These are phyloP conservation scores for Leptinotarsa lineolata DNA, from an alignment of 1,140 invertebrate species.

Conservation along the genomic window DNA sequence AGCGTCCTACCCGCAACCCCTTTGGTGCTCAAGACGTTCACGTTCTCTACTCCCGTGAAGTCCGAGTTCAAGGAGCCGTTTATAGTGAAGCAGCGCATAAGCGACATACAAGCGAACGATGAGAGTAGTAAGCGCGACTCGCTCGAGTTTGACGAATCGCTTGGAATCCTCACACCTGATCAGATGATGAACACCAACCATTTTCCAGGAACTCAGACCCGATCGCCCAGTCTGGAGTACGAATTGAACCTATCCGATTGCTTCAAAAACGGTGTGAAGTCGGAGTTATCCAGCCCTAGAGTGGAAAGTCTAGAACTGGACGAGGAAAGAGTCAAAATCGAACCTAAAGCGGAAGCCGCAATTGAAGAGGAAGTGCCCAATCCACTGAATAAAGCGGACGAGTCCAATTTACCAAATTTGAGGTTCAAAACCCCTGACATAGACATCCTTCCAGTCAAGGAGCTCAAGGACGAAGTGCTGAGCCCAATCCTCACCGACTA, in stretches of 20 bases:
- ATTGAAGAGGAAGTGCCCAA: background rate
- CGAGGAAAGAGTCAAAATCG: background rate
- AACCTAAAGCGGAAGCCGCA: background rate
- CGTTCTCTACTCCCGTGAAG: constrained; percentile 2
- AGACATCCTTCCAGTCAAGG: background rate
- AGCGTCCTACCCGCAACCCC: background rate
- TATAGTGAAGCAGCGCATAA: constrained; percentile 21
- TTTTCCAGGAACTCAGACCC: constrained; percentile 59
- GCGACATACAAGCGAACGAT: constrained; percentile 18
- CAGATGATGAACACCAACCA: constrained; percentile 72
- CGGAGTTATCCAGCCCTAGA: constrained; percentile 25
- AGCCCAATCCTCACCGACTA: constrained; percentile 50
- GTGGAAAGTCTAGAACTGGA: constrained; percentile 7
- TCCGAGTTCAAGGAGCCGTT: background rate
- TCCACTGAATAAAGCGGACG: constrained; percentile 48
- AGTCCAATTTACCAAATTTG: constrained; percentile 41
- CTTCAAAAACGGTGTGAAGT: constrained; percentile 11
- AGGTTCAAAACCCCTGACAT: constrained; percentile 19
- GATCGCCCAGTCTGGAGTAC: constrained; percentile 46
- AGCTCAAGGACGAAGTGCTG: constrained; percentile 28
- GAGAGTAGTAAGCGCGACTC: constrained; percentile 49
- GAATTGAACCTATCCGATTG: constrained; percentile 30
- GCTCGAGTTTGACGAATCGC: constrained; percentile 66
- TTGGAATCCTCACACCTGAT: constrained; percentile 83
- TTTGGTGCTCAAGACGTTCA: background rate